These are phyloP conservation scores for Agrotis puta DNA, from an alignment of 2,888 invertebrate genomes.

Conservation along the genomic window DNA sequence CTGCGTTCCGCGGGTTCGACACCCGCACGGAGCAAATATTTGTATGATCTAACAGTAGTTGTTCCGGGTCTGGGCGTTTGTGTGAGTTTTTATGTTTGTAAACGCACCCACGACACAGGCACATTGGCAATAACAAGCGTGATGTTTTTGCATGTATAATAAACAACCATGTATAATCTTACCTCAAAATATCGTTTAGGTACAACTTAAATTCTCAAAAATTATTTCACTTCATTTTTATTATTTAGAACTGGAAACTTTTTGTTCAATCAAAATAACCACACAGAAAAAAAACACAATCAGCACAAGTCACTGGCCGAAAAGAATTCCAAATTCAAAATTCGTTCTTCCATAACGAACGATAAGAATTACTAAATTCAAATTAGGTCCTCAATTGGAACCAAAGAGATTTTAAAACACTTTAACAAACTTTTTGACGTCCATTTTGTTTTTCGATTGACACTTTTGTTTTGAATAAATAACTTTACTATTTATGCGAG, in stretches of 20 bases:
- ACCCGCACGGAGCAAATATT: neutral
- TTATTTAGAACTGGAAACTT: neutral
- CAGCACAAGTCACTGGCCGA: neutral
- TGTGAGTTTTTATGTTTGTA: neutral
- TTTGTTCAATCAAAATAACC: slow-evolving; percentile 1
- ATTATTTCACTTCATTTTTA: neutral
- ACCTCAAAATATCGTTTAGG: too few relatives aligned
- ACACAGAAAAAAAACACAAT: slow-evolving; percentile 17
- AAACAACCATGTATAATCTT: too few relatives aligned
- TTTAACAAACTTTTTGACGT: slow-evolving; percentile 8
- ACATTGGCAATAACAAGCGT: too few relatives aligned
- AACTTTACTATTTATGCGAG: slow-evolving; percentile 38
- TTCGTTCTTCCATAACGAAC: slow-evolving; percentile 17
- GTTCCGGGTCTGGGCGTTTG: neutral
- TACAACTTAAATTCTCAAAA: neutral
- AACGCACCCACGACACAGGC: neutral
- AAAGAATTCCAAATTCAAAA: slow-evolving; percentile 41
- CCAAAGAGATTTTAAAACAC: slow-evolving; percentile 23
- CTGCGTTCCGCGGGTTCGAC: too few relatives aligned
- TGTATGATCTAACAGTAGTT: neutral
- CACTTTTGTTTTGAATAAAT: slow-evolving; percentile 29
- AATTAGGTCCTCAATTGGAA: slow-evolving; percentile 27
- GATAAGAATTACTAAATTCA: slow-evolving; percentile 21
- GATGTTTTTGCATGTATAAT: too few relatives aligned
- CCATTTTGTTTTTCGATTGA: slow-evolving; percentile 4